Conservation (phyloP, 2,888 invertebrate genomes). For the Drosophila nigricruria region DNA sequence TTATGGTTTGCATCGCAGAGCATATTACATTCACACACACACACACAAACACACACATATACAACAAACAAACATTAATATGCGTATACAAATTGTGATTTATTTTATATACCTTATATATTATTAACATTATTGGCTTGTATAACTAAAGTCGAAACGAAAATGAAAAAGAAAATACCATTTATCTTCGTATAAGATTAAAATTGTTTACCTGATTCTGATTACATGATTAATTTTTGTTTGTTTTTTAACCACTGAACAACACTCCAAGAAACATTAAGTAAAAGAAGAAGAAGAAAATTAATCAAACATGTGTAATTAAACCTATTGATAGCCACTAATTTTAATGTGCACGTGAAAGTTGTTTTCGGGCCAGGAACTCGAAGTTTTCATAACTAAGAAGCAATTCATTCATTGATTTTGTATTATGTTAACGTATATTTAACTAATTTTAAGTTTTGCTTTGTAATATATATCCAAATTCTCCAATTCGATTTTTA, state of each 20-base stretch:
- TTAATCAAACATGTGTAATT: slow-evolving; percentile 22
- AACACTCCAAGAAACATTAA: slow-evolving; percentile 36
- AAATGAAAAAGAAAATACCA: slow-evolving; percentile 35
- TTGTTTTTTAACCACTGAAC: slow-evolving; percentile 34
- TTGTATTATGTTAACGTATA: slow-evolving; percentile 49
- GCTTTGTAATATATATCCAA: slow-evolving; percentile 53
- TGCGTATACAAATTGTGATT: slow-evolving; percentile 78
- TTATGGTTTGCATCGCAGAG: slow-evolving; percentile 38
- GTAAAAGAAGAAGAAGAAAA: slow-evolving; percentile 4
- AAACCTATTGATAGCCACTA: slow-evolving; percentile 42
- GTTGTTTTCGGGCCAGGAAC: slow-evolving; percentile 32
- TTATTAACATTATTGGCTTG: slow-evolving; percentile 65
- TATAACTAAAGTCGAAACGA: slow-evolving; percentile 46
- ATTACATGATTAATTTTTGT: slow-evolving; percentile 33
- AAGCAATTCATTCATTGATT: slow-evolving; percentile 39
- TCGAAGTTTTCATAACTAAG: slow-evolving; percentile 32
- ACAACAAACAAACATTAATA: slow-evolving; percentile 52
- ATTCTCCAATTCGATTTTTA: slow-evolving; percentile 27
- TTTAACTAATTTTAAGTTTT: slow-evolving; percentile 75
- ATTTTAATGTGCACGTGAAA: slow-evolving; percentile 31
- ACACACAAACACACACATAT: slow-evolving; percentile 28
- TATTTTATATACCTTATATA: slow-evolving; percentile 80
- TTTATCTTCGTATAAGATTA: slow-evolving; percentile 41
- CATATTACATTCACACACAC: slow-evolving; percentile 36
- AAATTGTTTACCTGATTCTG: slow-evolving; percentile 61